Evolutionary conservation across 2,888 invertebrate genomes (phyloP), one percentile per base, ranked within the genome.

Genomic region (Athripsodes cinereus): DNA sequence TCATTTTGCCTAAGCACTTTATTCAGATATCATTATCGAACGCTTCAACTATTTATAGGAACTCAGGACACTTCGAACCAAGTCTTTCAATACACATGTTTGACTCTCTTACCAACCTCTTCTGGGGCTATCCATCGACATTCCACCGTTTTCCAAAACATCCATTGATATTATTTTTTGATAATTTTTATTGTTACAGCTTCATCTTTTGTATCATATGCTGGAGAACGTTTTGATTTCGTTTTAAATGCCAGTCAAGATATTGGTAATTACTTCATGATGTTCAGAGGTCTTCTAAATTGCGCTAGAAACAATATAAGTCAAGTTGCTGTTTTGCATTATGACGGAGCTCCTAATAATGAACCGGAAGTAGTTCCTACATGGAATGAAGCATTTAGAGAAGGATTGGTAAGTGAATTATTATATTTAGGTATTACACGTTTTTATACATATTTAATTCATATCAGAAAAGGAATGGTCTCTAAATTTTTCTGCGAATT

Each of bases 221-320:
- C 94, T 0, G 95, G 95, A 0, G 95, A 95, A 71, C 78, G 94
- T 44, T 95, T 87, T 69, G 94, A 94, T 69, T 89, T 94, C 66
- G 76, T 94, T 1, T 64, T 94, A n/a, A 80, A 86, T 53, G 88
- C 92, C 8, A 82, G 87, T 69, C 86, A 86, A 62, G 76, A 81
- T 16, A 75, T 85, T 1, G 83, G 82, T 54, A 87, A 86, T 67
- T 92, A 92, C 68, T 91, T 90, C 83, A 86, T 95, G 60, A 80
- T 90, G 47, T 87, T 87, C 67, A 82, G 88, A 26, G 95, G 95
- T 0, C 75, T 93, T 2, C 88, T 93, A 86, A 94, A 94, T 69
- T 94, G 94, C 68, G 91, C 87, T 67, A 86, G 71, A 84, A 91
- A 75, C 70, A 82, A 67, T 79, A 84, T 68, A 69, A 84, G 66